Evolutionary conservation across 2,888 invertebrate species (phyloP), one percentile per base, ranked within the genome.

Genomic region (Drosophila pegasa): DNA sequence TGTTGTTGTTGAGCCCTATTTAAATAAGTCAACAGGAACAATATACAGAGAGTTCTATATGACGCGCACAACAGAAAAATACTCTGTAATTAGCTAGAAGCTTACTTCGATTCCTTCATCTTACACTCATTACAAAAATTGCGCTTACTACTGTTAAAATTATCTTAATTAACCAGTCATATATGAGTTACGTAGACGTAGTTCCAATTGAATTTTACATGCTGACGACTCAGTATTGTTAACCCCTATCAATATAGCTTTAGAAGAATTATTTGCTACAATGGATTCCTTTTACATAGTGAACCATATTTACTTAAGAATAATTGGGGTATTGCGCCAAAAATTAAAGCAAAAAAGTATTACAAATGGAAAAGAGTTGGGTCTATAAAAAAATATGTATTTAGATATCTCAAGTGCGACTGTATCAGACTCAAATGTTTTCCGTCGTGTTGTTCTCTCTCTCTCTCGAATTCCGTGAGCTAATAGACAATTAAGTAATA

Each of bases 1-100:
- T 27, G 25, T 14, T 66, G 29, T 33, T 68, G 38, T 29, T 63
- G 66, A 27, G 47, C 51, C 62, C 69, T 58, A 88, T 88, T 86
- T 84, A 77, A 86, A 86, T 88, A 87, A 77, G 77, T 81, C 58
- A 55, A 60, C 50, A 29, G 20, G 6, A 48, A 67, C 10, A 14
- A 14, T 7, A 4, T 41, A 55, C 25, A 54, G n/a, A 22, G 20
- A 14, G 41, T 14, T 20, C 50, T 29, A 7, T 25, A 33, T 33
- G 12, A 48, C 5, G 14, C 12, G 10, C 12, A 0, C 27, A 16
- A 37, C 50, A 6, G 0, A 22, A 16, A 8, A 10, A 48, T 14
- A 35, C 48, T n/a, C 25, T 37, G 29, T 16, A 22, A 14, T 6
- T 27, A 14, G 9, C 0, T 16, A n/a, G n/a, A n/a, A n/a, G n/a